Evolutionary conservation across 2,113 vertebrate genomes (phyloP), one percentile per base, ranked within the genome.

Genomic region (Erpornis zantholeuca): DNA sequence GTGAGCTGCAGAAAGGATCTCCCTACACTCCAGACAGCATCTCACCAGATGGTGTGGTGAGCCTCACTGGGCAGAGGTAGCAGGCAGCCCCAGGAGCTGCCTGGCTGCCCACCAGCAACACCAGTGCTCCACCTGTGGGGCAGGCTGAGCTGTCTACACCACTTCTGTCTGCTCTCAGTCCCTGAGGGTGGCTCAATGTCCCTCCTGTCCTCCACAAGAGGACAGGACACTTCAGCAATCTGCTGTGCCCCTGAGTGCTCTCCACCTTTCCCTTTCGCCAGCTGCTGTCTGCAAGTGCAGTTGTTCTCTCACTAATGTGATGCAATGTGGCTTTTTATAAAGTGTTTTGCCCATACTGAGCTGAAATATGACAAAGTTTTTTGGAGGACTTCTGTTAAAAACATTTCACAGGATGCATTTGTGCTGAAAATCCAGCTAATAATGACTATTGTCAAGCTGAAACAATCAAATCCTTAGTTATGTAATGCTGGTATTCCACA

Each of bases 91-190:
- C 6, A 5, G 27, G 0, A 4, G 29, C 42, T 81, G 17, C 59
- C n/a, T 61, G 36, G 14, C 29, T 61, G 28, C 35, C n/a, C 25
- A 59, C 24, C 36, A 36, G 60, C 8, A 52, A 1, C 44, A 53
- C 40, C 7, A 31, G 0, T 22, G 36, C 29, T 35, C 35, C 33
- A 59, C 3, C 6, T 0, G 1, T 38, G 31, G 4, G 3, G 17
- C 0, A 2, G 77, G 35, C 63, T 22, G 52, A 42, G 23, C 57
- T 85, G 12, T 7, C 69, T 38, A 5, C 2, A 10, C 1, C 12
- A 12, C 29, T 44, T 42, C 6, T 35, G 22, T 25, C 42, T 22
- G 5, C 47, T 54, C 17, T 65, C 47, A 49, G 45, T 7, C 31
- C 36, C 27, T 44, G 64, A 22, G 24, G 52, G 17, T 18, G 20